Base-by-base conservation (phyloP, 2,797 vertebrate genomes). In the Acanthis flammea region DNA sequence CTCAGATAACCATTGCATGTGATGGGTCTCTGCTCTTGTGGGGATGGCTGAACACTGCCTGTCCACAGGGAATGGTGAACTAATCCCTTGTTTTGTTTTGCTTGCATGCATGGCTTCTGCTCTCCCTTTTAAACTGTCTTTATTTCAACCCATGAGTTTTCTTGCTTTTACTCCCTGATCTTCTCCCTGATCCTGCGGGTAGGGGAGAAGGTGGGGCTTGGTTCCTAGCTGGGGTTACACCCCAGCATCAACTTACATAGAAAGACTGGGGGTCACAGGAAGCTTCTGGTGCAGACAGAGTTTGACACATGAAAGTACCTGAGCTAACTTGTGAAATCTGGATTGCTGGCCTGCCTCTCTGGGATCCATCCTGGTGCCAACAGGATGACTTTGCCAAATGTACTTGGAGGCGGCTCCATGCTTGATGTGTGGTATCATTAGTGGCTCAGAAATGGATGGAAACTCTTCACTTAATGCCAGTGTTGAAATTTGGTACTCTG, bases 221-320 rank as follows among this genome's bases (percentile, higher is more conserved):
- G 9, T 3, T 53, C 15, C 33, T 77, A 50, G 18, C 51, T 28
- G 30, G 18, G 30, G 5, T 53, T 35, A 66, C 60, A 41, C 15
- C 15, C 10, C 1, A 0, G 4, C 19, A 41, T 4, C 1, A 4
- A 30, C n/a, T 25, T 31, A 18, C 16, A 13, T 0, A 51, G 68
- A 62, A 79, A 78, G 11, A 3, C 2, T 21, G 37, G 12, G 39
- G 8, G n/a, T 44, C n/a, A 47, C 24, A 67, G 1, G 14, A 51
- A 51, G 7, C 37, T 73, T 45, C 75, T 71, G 53, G 21, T 75
- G 28, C 35, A 54, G 42, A n/a, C 51, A 27, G 48, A 60, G 23
- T 68, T n/a, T 82, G 50, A 35, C 13, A 42, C 27, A 22, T 1
- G 7, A 62, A 54, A 31, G 18, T 37, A 68, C 54, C 44, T 63